Evolutionary conservation across 2,797 vertebrate genomes (phyloP).

Genomic region (Eulemur coronatus): DNA sequence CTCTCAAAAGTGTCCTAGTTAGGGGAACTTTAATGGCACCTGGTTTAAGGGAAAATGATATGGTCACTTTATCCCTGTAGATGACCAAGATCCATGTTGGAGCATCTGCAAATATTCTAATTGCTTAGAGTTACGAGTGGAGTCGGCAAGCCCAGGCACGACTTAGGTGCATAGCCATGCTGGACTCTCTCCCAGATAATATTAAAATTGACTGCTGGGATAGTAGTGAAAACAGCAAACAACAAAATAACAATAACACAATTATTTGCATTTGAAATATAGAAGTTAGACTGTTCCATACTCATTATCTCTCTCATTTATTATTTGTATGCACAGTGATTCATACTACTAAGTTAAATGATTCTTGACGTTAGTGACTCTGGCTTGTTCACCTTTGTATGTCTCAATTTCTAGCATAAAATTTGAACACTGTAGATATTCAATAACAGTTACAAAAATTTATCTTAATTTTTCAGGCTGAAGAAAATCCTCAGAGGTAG

Average conservation of each 20-base stretch:
- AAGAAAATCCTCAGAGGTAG: neutral
- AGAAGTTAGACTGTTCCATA: neutral
- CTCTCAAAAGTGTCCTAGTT: neutral
- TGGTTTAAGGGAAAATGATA: neutral
- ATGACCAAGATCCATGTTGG: neutral
- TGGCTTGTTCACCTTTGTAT: neutral
- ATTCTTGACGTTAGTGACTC: neutral
- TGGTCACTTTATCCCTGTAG: neutral
- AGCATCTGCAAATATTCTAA: neutral
- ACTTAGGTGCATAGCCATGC: neutral
- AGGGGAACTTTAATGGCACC: neutral
- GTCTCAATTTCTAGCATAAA: neutral
- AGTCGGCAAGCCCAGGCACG: neutral
- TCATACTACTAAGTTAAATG: neutral
- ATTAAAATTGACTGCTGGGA: neutral
- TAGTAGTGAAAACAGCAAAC: neutral
- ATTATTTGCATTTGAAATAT: neutral
- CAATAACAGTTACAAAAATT: neutral
- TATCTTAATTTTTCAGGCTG: neutral
- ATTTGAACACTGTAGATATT: conserved; percentile 12
- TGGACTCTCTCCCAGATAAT: neutral
- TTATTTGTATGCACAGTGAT: neutral
- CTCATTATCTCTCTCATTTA: neutral
- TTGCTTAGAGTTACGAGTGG: neutral
- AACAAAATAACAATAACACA: neutral